Evolutionary conservation across 2,888 invertebrate genomes (phyloP), one percentile per base, ranked within the genome.

Genomic region (Priocnemis perturbator): DNA sequence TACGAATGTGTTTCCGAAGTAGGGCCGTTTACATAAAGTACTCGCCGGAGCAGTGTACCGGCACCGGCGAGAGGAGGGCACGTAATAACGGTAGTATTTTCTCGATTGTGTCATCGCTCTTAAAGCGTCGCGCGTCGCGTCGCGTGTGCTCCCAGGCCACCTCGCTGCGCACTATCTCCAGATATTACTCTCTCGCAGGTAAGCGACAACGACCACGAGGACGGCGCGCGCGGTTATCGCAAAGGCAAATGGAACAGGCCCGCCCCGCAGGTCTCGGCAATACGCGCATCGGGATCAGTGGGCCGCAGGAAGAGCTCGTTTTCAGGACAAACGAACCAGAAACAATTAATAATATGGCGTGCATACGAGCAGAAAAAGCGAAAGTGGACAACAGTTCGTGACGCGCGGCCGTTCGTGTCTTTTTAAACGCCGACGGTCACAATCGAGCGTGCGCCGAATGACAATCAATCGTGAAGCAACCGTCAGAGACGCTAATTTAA

Each of bases 41-140:
- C 37, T 37, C 37, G 44, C 55, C 48, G 15, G 23, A n/a, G 26
- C 52, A 55, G 64, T 60, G 59, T 53, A 37, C 55, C 47, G 60
- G 44, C 19, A 19, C 48, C 14, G 19, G 59, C 14, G 26, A 26
- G 7, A 9, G 11, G 37, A 53, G 65, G 71, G 66, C 50, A 72
- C 71, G 78, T 82, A 84, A 85, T 86, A 82, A 82, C 79, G 79
- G 83, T 85, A 81, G 84, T 82, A 84, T 86, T 86, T 86, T 86
- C 86, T 80, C 81, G 84, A 85, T 86, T 86, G 86, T 86, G 86
- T 85, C 86, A 86, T 81, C 81, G 83, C 77, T 76, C 78, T 76
- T 78, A 75, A 74, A 76, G 71, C 76, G 79, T 80, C 76, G 74
- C 76, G 73, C 67, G 56, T 64, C 75, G 71, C 76, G 79, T 80